phyloP scores from a whole-genome alignment of 2,113 vertebrate species.

The Cardinalis cardinalis region DNA sequence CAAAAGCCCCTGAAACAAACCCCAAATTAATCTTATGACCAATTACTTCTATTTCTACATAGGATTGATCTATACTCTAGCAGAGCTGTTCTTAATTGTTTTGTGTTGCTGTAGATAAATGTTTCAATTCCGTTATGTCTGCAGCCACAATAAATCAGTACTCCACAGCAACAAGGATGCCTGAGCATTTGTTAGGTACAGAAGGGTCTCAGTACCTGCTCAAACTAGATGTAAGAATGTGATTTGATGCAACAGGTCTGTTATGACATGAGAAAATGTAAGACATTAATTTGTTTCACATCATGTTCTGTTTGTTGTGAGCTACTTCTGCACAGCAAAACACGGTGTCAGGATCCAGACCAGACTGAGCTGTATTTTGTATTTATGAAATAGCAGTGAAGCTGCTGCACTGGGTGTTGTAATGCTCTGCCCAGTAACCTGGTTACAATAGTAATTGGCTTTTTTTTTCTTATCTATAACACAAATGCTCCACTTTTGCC shows the following conservation, averaged over 20 bases:
- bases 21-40: neutral
- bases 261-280: neutral
- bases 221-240: neutral
- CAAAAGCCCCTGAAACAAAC: neutral
- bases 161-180: neutral
- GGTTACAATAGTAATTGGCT: neutral
- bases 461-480: constrained; percentile 7
- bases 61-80: neutral
- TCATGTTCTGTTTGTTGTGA: neutral
- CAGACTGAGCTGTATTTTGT: neutral
- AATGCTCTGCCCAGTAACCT: neutral
- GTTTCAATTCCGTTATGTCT: neutral
- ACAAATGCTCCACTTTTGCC: neutral
- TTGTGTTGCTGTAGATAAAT: neutral
- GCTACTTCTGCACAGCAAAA: neutral
- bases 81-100: neutral
- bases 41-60: neutral
- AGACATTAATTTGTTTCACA: neutral
- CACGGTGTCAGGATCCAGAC: neutral
- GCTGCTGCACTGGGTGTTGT: neutral
- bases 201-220: neutral
- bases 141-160: neutral
- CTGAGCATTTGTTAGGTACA: neutral
- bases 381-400: neutral
- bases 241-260: neutral